phyloP scores from a whole-genome alignment of 2,797 vertebrate species.

The Eidolon dupreanum region DNA sequence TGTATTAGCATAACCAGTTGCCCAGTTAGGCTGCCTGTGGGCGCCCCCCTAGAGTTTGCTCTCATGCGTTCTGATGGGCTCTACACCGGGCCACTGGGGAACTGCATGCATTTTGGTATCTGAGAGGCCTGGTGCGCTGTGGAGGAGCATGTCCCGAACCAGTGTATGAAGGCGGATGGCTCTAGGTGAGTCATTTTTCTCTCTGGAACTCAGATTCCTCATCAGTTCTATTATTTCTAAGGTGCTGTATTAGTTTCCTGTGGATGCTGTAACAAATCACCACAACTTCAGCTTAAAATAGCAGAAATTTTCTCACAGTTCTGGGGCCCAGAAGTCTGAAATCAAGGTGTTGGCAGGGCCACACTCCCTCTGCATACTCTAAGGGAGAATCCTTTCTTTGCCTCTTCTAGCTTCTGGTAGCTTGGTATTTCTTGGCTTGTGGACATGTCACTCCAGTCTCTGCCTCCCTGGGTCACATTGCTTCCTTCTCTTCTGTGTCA shows the following conservation, averaged over 20 bases:
- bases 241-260: background rate
- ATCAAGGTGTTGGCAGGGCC: background rate
- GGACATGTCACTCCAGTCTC: background rate
- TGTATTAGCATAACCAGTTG: background rate
- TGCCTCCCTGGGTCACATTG: background rate
- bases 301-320: background rate
- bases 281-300: background rate
- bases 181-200: background rate
- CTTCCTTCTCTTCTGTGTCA: background rate
- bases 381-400: background rate
- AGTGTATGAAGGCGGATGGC: background rate
- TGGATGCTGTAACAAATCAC: background rate
- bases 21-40: background rate
- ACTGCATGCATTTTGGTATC: background rate
- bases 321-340: background rate
- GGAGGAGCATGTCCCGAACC: background rate
- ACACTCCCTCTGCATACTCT: background rate
- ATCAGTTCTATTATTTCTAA: background rate
- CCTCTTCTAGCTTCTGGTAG: background rate
- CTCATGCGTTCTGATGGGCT: background rate
- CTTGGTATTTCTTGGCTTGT: background rate
- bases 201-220: background rate
- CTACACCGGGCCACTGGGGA: background rate
- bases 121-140: background rate
- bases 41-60: background rate